Evolutionary conservation across 2,113 vertebrate species (phyloP).

Genomic region (Taxidea taxus): DNA sequence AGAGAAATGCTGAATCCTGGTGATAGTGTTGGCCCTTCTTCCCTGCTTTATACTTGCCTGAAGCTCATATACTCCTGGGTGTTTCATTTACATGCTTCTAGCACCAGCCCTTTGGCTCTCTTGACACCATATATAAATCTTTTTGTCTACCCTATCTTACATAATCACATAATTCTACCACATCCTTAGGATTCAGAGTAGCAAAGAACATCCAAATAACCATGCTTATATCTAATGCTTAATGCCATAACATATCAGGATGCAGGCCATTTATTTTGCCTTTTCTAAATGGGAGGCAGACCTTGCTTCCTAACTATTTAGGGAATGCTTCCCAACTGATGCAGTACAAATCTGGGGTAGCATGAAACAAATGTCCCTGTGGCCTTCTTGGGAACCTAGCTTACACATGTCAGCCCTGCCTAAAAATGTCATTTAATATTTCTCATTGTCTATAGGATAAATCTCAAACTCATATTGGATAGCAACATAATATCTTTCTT

Average conservation of each 20-base stretch:
- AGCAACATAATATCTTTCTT: background rate
- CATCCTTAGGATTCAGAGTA: background rate
- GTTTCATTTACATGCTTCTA: background rate
- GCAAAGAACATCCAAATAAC: background rate
- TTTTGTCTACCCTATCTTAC: background rate
- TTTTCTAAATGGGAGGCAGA: background rate
- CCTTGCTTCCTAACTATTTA: background rate
- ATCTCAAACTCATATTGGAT: background rate
- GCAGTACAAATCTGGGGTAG: background rate
- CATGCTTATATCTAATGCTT: background rate
- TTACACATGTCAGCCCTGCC: background rate
- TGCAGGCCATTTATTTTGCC: background rate
- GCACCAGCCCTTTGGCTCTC: background rate
- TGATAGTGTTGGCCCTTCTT: background rate
- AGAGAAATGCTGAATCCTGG: background rate
- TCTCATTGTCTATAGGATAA: background rate
- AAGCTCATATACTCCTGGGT: background rate
- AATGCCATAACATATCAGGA: background rate
- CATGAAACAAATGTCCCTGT: background rate
- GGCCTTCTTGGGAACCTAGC: background rate
- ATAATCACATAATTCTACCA: background rate
- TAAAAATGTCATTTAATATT: background rate
- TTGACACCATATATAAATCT: background rate
- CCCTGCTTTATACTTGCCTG: background rate
- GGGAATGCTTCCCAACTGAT: background rate